Evolutionary conservation across 2,113 vertebrate genomes (phyloP), one percentile per base, ranked within the genome.

Genomic region (Hylia prasina): DNA sequence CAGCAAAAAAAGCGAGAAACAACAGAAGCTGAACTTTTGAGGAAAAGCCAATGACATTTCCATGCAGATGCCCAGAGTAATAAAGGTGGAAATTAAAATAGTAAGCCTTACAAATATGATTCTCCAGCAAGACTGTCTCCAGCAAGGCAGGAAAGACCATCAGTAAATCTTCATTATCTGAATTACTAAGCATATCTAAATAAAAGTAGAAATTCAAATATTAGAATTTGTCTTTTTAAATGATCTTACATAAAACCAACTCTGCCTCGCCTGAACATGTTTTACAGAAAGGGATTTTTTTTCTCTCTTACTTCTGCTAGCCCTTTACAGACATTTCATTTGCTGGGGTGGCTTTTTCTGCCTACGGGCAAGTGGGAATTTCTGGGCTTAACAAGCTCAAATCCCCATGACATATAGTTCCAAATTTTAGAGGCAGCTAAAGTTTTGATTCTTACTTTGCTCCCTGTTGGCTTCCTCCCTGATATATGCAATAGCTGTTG

Each of bases 121-220:
- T 94, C 85, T 77, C 79, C 64, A 87, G 75, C 73, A 96, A 87
- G 89, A 94, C 89, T 87, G 92, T 96, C 95, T 95, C 94, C 89
- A 96, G 57, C 61, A 91, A 87, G 64, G 87, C 92, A 95, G 82
- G 90, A 94, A 86, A 91, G 88, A 83, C 72, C 93, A 96, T 79
- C 90, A 82, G 93, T 94, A 96, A 73, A 96, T 96, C 95, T 93
- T 91, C 82, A 94, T 97, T 96, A 96, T 73, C 93, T 87, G 79
- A 96, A 96, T 82, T 77, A 81, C 87, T 95, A 95, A 90, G 75
- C 48, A 61, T 94, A 96, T 56, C 87, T 84, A 94, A 95, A 95
- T 88, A 95, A 96, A 94, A 95, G 79, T 37, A 94, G 82, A 96
- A 96, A 93, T 82, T 80, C 76, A 95, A 95, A 93, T 96, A 96